phyloP scores from a whole-genome alignment of 2,888 invertebrate genomes.

The Hydrotaea cyrtoneurina region DNA sequence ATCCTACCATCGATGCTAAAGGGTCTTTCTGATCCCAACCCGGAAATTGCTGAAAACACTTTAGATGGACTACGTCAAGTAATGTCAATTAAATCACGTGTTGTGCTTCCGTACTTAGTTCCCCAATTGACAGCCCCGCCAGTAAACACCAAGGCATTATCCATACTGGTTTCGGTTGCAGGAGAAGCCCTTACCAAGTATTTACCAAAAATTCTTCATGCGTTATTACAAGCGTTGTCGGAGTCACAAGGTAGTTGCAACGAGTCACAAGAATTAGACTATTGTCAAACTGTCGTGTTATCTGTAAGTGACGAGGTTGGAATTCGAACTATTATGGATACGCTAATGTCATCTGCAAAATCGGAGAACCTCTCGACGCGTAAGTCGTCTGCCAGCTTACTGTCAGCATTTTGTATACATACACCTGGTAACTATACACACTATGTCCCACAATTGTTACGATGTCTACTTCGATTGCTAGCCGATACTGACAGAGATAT shows the following conservation, averaged over 20 bases:
- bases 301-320: conserved; percentile 95
- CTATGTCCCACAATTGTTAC: conserved; percentile 92
- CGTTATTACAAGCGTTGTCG: conserved; percentile 89
- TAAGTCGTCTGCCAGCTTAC: conserved; percentile 91
- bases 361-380: conserved; percentile 85
- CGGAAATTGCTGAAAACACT: conserved; percentile 91
- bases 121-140: conserved; percentile 95
- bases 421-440: conserved; percentile 93
- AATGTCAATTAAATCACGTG: conserved; percentile 97
- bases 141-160: conserved; percentile 95
- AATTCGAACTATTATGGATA: conserved; percentile 92
- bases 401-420: conserved; percentile 94
- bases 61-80: conserved; percentile 98
- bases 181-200: conserved; percentile 95
- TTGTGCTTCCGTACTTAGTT: conserved; percentile 97
- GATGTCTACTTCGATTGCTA: conserved; percentile 92
- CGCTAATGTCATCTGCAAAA: conserved; percentile 89
- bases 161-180: conserved; percentile 96
- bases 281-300: conserved; percentile 95
- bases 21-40: conserved; percentile 87
- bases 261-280: conserved; percentile 90
- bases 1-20: conserved; percentile 95
- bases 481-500: conserved; percentile 91
- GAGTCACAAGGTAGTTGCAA: conserved; percentile 85
- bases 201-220: conserved; percentile 94